These are phyloP conservation scores for Vultur gryphus DNA, from an alignment of 2,797 vertebrate genomes.

Conservation along the genomic window DNA sequence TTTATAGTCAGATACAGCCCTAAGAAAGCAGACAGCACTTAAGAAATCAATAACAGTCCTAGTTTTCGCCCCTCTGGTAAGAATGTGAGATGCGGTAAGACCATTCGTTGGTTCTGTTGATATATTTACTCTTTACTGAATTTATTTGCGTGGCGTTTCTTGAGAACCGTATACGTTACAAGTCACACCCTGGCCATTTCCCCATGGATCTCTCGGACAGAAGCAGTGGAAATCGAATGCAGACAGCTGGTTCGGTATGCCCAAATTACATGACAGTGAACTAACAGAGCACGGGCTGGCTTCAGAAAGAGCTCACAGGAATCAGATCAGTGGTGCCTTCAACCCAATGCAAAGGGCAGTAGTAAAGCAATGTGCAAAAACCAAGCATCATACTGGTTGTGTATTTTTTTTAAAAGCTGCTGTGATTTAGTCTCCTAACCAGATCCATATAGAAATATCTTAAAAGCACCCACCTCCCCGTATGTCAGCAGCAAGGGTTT, in stretches of 20 bases:
- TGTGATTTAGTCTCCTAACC: neutral
- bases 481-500: neutral
- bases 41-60: neutral
- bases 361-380: neutral
- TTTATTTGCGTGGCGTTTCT: neutral
- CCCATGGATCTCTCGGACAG: rapidly evolving
- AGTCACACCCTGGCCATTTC: neutral
- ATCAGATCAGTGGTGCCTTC: too few relatives aligned
- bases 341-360: neutral
- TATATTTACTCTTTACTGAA: neutral
- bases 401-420: neutral
- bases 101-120: neutral
- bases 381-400: too few relatives aligned
- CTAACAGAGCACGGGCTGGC: rapidly evolving
- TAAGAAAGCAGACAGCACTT: neutral
- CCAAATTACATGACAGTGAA: rapidly evolving
- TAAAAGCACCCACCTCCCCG: neutral
- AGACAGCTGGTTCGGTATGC: neutral
- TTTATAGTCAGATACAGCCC: neutral
- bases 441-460: neutral
- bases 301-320: neutral
- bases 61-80: neutral
- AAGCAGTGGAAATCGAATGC: neutral
- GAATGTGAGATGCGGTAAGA: neutral
- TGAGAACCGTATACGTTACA: rapidly evolving